Conservation (phyloP, 2,113 vertebrate species). For the Coptodon bakossiorum region DNA sequence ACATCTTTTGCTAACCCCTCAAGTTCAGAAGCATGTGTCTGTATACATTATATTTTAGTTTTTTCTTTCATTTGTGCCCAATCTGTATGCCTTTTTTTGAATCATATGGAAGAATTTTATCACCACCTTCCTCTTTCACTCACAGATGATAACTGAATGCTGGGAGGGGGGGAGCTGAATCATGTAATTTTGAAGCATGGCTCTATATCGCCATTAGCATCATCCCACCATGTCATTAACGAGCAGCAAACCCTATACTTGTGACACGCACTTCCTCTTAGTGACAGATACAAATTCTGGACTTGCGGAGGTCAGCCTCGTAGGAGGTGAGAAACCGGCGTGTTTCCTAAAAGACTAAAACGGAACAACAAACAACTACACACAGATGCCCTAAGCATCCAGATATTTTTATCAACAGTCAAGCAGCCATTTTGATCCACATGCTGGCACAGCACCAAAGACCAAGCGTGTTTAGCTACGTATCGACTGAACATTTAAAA, state of each 20-base stretch:
- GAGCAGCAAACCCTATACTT: not conserved
- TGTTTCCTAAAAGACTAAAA: not conserved
- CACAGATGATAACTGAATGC: not conserved
- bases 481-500: slow-evolving; percentile 53
- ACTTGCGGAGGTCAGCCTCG: not conserved
- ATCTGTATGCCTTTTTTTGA: not conserved
- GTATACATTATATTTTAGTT: not conserved
- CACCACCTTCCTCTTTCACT: not conserved
- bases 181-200: not conserved
- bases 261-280: not conserved
- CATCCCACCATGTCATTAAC: not conserved
- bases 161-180: not conserved
- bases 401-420: slow-evolving; percentile 10
- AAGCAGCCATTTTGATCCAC: slow-evolving; percentile 13
- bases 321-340: not conserved
- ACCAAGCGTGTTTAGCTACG: slow-evolving; percentile 12
- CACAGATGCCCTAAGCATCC: not conserved
- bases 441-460: slow-evolving; percentile 21
- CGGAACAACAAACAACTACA: not conserved
- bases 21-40: not conserved
- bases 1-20: not conserved
- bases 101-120: not conserved
- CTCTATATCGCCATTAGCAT: not conserved
- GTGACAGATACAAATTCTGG: not conserved
- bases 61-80: not conserved